These are phyloP conservation scores for Sanderia malayensis DNA, from an alignment of 30 jellyfish, hydroid and myxozoan species.

Conservation along the genomic window DNA sequence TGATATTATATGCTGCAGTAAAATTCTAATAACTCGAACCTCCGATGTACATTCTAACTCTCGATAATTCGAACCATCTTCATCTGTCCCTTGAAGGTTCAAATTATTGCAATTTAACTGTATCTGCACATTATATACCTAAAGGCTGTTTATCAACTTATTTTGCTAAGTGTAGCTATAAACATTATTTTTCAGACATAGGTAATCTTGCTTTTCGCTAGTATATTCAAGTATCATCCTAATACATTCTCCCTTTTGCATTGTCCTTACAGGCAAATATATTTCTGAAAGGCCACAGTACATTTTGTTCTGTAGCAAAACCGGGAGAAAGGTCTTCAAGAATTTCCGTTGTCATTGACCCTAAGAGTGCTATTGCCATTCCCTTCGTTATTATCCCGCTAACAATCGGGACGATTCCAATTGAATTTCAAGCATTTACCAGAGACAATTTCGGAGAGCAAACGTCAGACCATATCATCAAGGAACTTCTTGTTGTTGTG, in stretches of 20 bases:
- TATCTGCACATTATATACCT: too few species aligned
- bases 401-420: conserved; percentile 31
- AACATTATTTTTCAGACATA: background rate
- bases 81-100: too few species aligned
- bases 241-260: too few species aligned
- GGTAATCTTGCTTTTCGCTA: background rate
- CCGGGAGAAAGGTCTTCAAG: conserved; percentile 31
- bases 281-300: conserved; percentile 30
- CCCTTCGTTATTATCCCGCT: conserved; percentile 59
- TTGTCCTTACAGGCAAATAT: conserved; percentile 19
- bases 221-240: too few species aligned
- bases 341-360: background rate
- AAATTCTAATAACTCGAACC: too few species aligned
- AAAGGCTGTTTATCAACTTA: too few species aligned
- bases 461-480: conserved; percentile 14
- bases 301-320: conserved; percentile 52
- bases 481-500: conserved; percentile 47
- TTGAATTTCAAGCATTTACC: conserved; percentile 29
- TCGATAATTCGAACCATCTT: too few species aligned
- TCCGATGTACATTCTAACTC: too few species aligned
- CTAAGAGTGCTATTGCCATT: conserved; percentile 48
- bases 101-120: too few species aligned
- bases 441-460: too few species aligned
- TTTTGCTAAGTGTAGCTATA: too few species aligned
- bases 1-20: too few species aligned